These are phyloP conservation scores for Gymnorhina tibicen DNA, from an alignment of 2,113 vertebrate genomes.

Conservation along the genomic window DNA sequence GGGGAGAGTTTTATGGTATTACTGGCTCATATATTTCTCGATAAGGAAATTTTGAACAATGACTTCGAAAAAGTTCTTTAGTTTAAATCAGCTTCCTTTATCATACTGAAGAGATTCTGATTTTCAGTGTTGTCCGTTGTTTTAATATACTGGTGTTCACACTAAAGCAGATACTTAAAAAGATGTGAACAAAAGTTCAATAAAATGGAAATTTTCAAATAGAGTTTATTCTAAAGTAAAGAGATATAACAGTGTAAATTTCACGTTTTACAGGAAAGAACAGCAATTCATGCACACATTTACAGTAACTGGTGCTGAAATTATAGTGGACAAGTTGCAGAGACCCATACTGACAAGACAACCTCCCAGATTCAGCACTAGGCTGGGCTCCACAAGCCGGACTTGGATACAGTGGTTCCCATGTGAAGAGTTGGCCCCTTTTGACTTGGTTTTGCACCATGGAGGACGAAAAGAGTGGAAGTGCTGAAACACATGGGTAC, in stretches of 20 bases:
- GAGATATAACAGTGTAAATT: neutral
- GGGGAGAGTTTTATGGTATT: neutral
- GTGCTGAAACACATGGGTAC: neutral
- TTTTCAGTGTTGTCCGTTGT: neutral
- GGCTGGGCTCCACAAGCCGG: neutral
- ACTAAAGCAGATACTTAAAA: neutral
- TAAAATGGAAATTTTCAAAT: neutral
- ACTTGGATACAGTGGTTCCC: neutral
- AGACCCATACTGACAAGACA: accelerated
- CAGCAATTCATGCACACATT: neutral
- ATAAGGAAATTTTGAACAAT: neutral
- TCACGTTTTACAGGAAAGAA: neutral
- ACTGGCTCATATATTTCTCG: neutral
- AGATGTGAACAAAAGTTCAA: neutral
- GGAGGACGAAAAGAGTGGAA: neutral
- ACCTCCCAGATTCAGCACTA: neutral
- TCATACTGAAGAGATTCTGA: neutral
- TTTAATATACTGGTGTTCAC: neutral
- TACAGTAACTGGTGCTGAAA: neutral
- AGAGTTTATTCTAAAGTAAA: neutral
- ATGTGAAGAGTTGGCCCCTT: neutral
- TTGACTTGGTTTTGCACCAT: neutral
- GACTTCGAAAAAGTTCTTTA: neutral
- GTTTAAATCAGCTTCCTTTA: neutral
- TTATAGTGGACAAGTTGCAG: neutral